Evolutionary conservation across 2,888 invertebrate species (phyloP).

Genomic region (Leucophora obtusa): DNA sequence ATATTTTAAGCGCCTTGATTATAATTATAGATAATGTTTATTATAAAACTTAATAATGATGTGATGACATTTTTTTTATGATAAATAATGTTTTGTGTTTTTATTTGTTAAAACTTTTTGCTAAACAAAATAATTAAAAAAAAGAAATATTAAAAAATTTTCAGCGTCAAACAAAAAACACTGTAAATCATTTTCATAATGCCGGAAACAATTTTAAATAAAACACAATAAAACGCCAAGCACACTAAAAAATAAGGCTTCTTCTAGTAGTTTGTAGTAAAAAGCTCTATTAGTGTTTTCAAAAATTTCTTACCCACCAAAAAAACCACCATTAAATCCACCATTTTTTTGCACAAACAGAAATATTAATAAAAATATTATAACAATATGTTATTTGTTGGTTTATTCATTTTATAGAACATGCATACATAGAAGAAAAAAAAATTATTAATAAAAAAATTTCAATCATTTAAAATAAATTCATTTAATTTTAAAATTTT

Average conservation of each 20-base stretch:
- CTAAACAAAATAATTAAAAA: conserved; percentile 15
- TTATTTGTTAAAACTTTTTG: conserved; percentile 58
- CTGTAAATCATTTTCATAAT: conserved; percentile 55
- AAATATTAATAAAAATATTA: conserved; percentile 36
- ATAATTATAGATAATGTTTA: conserved; percentile 28
- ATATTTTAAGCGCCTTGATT: conserved; percentile 28
- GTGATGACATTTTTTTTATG: conserved; percentile 57
- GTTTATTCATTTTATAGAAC: conserved; percentile 52
- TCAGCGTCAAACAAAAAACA: conserved; percentile 2
- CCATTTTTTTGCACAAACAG: conserved; percentile 61
- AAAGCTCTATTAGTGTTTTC: conserved; percentile 31
- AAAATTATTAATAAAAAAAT: conserved; percentile 20
- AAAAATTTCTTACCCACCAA: conserved; percentile 41
- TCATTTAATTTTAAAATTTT: conserved; percentile 34
- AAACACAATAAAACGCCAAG: conserved; percentile 49
- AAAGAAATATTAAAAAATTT: not conserved
- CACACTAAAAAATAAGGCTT: conserved; percentile 42
- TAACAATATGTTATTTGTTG: conserved; percentile 5
- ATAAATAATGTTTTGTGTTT: conserved; percentile 63
- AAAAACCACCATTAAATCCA: conserved; percentile 43
- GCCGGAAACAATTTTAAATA: conserved; percentile 35
- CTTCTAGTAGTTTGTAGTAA: conserved; percentile 1
- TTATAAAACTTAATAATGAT: conserved; percentile 45
- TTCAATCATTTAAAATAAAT: conserved; percentile 34
- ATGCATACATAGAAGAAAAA: conserved; percentile 56